phyloP scores from a whole-genome alignment of 2,888 invertebrate species.

The Temnothorax rugatulus region DNA sequence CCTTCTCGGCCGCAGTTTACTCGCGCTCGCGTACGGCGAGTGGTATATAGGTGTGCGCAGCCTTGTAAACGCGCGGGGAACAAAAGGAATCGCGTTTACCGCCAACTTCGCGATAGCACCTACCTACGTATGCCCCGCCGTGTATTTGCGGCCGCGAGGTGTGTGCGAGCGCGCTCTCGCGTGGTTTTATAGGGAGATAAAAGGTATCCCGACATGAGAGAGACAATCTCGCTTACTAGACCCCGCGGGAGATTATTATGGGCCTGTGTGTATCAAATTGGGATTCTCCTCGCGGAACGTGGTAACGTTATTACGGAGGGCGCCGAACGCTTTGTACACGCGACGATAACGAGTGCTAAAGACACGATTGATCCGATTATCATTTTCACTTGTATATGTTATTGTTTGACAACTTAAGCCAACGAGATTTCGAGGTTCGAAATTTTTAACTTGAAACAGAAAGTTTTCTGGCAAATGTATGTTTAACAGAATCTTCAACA shows the following conservation, averaged over 20 bases:
- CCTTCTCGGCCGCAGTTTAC: constrained; percentile 71
- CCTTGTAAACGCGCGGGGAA: constrained; percentile 71
- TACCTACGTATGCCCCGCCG: constrained; percentile 7
- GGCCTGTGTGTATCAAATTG: constrained; percentile 51
- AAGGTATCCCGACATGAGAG: constrained; percentile 52
- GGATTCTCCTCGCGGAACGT: constrained; percentile 30
- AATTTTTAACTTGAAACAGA: not conserved
- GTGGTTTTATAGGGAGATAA: constrained; percentile 55
- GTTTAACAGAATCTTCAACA: not conserved
- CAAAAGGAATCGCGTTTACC: constrained; percentile 66
- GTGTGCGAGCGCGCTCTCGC: constrained; percentile 14
- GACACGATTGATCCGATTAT: constrained; percentile 11
- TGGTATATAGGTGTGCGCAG: constrained; percentile 15
- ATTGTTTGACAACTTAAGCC: not conserved
- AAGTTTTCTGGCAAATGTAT: not conserved
- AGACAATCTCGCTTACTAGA: constrained; percentile 46
- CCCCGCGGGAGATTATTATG: constrained; percentile 52
- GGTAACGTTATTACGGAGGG: constrained; percentile 31
- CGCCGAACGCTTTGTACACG: not conserved
- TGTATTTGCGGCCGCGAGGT: constrained; percentile 21
- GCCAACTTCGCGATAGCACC: constrained; percentile 27
- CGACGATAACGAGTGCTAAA: constrained; percentile 29
- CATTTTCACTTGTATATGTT: not conserved
- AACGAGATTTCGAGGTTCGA: not conserved
- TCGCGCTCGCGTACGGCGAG: constrained; percentile 62